These are phyloP conservation scores for Aphrocallistes beatrix DNA, from an alignment of 37 sponge, comb jelly and placozoan genomes.

Conservation along the genomic window DNA sequence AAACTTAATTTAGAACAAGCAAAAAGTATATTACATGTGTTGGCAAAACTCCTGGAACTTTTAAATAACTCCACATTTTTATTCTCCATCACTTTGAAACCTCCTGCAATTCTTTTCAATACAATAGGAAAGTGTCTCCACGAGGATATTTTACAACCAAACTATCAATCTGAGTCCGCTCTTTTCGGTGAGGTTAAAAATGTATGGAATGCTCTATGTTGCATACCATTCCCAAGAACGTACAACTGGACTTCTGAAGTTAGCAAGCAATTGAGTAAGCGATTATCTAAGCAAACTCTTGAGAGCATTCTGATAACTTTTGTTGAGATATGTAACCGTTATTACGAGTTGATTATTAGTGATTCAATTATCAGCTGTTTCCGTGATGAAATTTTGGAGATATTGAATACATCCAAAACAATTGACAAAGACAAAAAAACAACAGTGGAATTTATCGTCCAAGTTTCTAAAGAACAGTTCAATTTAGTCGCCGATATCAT, in stretches of 20 bases:
- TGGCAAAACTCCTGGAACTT: not conserved
- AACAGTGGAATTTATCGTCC: not conserved
- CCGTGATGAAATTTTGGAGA: not conserved
- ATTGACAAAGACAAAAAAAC: not conserved
- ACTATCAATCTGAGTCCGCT: not conserved
- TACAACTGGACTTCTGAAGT: not conserved
- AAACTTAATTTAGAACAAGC: not conserved
- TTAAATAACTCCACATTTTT: too few species aligned
- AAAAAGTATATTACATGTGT: not conserved
- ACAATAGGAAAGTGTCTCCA: not conserved
- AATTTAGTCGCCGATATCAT: not conserved
- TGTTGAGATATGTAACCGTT: not conserved
- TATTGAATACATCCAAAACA: not conserved
- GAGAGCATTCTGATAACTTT: not conserved
- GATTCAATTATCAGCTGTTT: not conserved
- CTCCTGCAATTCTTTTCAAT: not conserved
- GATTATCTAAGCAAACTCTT: not conserved
- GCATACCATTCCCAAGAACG: not conserved
- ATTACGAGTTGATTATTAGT: too few species aligned
- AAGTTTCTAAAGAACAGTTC: not conserved
- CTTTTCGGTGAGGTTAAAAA: not conserved
- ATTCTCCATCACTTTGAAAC: not conserved
- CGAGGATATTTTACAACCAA: not conserved
- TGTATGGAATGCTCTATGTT: not conserved
- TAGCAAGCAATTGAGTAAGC: not conserved